Conservation (phyloP, 2,888 invertebrate genomes). For the Platycnemis pennipes region DNA sequence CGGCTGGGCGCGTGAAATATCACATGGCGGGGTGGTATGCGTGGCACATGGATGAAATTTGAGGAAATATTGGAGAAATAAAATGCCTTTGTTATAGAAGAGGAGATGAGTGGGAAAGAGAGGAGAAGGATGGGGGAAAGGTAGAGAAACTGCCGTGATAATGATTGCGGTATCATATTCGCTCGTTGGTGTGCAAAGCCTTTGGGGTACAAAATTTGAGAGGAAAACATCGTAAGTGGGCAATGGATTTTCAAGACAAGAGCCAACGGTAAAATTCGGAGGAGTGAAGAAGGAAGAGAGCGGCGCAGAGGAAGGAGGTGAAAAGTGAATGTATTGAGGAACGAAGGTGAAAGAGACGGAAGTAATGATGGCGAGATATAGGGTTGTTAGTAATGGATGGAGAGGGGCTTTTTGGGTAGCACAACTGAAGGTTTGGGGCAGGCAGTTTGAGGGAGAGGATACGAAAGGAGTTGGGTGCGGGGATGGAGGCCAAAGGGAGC, state of each 20-base stretch:
- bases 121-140: background rate
- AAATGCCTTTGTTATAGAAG: background rate
- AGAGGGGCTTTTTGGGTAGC: background rate
- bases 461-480: background rate
- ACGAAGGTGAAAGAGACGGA: background rate
- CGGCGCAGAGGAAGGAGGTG: background rate
- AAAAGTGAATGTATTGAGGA: background rate
- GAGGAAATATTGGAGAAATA: background rate
- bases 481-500: background rate
- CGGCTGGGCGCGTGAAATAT: background rate
- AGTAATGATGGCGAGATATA: background rate
- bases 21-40: background rate
- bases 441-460: background rate
- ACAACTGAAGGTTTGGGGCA: too few relatives aligned
- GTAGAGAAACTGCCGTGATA: background rate
- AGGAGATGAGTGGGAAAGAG: background rate
- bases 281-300: background rate
- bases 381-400: conserved; percentile 16
- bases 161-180: too few relatives aligned
- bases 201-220: too few relatives aligned
- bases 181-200: too few relatives aligned
- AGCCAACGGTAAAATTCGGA: background rate
- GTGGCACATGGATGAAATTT: background rate
- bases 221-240: too few relatives aligned
- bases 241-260: too few relatives aligned